Evolutionary conservation across 2,888 invertebrate genomes (phyloP), one percentile per base, ranked within the genome.

Genomic region (Sarcophaga caerulescens): DNA sequence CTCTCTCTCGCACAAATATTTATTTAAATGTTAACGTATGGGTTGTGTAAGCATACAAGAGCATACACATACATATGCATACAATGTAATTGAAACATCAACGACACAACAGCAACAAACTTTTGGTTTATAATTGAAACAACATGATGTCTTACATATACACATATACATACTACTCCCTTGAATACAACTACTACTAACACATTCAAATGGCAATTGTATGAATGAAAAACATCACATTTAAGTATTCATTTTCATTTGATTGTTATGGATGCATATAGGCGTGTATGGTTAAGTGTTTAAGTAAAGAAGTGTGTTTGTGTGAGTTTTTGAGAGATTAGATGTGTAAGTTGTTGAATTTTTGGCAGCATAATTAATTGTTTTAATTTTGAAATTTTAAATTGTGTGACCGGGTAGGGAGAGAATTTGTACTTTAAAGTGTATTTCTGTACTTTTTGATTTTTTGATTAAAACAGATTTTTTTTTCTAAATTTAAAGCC

Each of bases 51-150:
- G 14, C 6, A 21, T 69, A 12, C n/a, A 62, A 52, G 52, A 17
- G 52, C 17, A 52, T 52, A 35, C 35, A 10, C 8, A 35, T 45
- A 10, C 8, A 35, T 45, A 19, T 69, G 19, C 47, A 62, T 68
- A 74, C 62, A 73, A 76, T 66, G 57, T 70, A 66, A 82, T 77
- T 71, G 59, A 76, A 70, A 71, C 65, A 82, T 5, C 68, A 83
- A 59, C 12, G 57, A 59, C 59, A 65, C 44, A 44, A 65, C 21
- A 47, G 44, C 60, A 52, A 19, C 75, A 74, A 75, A 76, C 70
- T 82, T 59, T 21, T 65, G 47, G 70, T 47, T 71, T 35, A 59
- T 68, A 75, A 75, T 62, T 52, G 17, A 52, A 12, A 52, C 52
- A 52, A 52, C 52, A 17, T 52, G 17, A 2, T 52, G 17, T 17